phyloP scores from a whole-genome alignment of 2,888 invertebrate genomes.

The Drosophila meridionalis region DNA sequence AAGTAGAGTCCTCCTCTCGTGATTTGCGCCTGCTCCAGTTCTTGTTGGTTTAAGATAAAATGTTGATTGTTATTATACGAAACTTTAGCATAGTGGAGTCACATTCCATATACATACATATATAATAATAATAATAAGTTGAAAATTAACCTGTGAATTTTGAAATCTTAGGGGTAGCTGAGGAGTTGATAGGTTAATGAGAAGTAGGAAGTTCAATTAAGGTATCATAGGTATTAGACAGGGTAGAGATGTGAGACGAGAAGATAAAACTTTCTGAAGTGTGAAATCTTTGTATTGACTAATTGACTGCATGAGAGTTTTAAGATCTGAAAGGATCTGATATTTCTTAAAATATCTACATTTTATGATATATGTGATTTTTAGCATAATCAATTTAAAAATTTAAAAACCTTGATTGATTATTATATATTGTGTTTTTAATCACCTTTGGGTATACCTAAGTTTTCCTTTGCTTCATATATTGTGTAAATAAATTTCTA shows the following conservation, averaged over 20 bases:
- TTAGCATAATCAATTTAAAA: neutral
- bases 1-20: slow-evolving; percentile 44
- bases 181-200: neutral
- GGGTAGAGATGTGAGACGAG: neutral
- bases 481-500: neutral
- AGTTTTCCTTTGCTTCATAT: neutral
- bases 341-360: neutral
- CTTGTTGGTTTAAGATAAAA: slow-evolving; percentile 37
- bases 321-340: too few species aligned
- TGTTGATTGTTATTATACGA: slow-evolving; percentile 49
- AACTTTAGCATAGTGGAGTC: slow-evolving; percentile 25
- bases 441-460: too few species aligned
- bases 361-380: neutral
- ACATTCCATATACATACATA: slow-evolving; percentile 30
- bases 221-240: too few species aligned
- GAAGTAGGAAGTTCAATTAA: neutral
- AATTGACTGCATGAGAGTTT: neutral
- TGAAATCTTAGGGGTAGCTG: neutral
- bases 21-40: slow-evolving; percentile 19
- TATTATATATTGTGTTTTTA: too few species aligned
- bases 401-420: neutral
- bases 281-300: neutral
- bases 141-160: neutral
- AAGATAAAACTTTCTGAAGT: neutral
- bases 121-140: slow-evolving; percentile 45